Evolutionary conservation across 2,888 invertebrate species (phyloP).

Genomic region (Brachylomia viminalis): DNA sequence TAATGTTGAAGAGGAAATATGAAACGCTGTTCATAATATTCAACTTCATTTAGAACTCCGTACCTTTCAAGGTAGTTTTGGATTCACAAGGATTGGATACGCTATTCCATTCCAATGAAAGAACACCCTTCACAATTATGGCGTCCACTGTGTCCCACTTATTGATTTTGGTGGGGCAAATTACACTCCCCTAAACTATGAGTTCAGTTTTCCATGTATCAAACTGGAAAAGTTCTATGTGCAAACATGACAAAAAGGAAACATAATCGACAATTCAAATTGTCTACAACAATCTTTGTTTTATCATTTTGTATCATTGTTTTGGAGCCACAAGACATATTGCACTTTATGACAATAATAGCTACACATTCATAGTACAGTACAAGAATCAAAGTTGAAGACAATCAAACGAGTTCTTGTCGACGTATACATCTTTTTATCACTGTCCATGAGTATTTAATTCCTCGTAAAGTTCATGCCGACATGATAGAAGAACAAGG

Average conservation of each 20-base stretch:
- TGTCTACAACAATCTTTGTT: background rate
- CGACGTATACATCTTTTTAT: background rate
- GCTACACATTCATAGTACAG: background rate
- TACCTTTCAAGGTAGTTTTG: background rate
- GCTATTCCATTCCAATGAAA: background rate
- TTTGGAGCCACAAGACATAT: background rate
- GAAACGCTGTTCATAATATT: background rate
- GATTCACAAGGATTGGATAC: background rate
- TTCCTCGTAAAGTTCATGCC: background rate
- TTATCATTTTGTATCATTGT: background rate
- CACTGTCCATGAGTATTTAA: background rate
- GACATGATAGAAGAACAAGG: background rate
- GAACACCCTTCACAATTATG: background rate
- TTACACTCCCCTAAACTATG: background rate
- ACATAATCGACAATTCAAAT: background rate
- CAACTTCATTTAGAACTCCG: background rate
- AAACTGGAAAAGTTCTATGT: background rate
- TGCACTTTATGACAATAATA: background rate
- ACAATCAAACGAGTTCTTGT: background rate
- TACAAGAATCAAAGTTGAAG: background rate
- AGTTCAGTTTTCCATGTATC: background rate
- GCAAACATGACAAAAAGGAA: background rate
- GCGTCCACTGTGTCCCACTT: background rate
- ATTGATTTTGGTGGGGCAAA: background rate
- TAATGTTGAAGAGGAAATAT: constrained; percentile 1